Evolutionary conservation across 2,888 invertebrate species (phyloP), one percentile per base, ranked within the genome.

Genomic region (Spisula solida): DNA sequence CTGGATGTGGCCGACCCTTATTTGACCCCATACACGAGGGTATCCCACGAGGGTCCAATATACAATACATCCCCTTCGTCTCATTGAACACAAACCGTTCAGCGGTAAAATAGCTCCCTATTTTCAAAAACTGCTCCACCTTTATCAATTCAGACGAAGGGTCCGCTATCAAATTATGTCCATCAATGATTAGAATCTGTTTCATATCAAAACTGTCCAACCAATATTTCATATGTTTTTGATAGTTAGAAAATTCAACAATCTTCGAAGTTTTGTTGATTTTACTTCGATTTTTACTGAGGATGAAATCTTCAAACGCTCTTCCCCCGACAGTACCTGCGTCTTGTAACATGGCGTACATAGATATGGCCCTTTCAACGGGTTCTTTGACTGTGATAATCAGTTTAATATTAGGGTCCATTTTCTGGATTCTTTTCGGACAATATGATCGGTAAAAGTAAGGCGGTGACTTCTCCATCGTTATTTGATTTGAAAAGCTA

Each of bases 391-490:
- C 55, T 16, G 78, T 85, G 60, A 85, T 78, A 10, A 85, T 75
- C 16, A 85, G 34, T 78, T 85, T 41, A 8, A 41, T 41, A 41
- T 41, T 41, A 41, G 41, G 41, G 41, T 41, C 41, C 78, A 85
- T 56, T 10, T 80, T 55, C 6, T 56, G 79, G n/a, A 85, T 85
- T 31, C 80, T 48, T 14, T 78, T 48, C 0, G 85, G 79, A 41
- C 18, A 6, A 16, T 31, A 16, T 0, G 29, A 16, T 41, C 85
- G 78, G 34, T 85, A 79, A 25, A 85, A 85, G 34, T 85, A 80
- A 5, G 56, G 56, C 0, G 85, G 85, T 1, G 85, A 85, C 25
- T 85, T 85, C 55, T 85, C 85, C 10, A 85, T 78, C 0, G 85
- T 85, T 16, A 85, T 55, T 56, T 85, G 85, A 51, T 80, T 60